Conservation (phyloP, 2,797 vertebrate species). For the Dermochelys coriacea region DNA sequence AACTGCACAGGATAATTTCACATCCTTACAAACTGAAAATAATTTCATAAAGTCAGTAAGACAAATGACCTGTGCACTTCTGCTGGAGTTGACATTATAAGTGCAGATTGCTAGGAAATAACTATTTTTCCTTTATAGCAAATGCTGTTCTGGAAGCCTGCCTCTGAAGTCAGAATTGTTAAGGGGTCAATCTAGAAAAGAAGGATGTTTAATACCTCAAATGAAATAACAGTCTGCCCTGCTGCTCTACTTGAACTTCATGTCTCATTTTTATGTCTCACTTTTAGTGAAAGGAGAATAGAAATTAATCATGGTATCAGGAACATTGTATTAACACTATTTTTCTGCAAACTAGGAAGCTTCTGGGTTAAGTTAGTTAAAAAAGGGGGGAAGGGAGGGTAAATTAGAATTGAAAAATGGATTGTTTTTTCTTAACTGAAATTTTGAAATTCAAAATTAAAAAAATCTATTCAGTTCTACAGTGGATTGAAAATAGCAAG, state of each 20-base stretch:
- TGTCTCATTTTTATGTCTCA: neutral
- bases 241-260: neutral
- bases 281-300: neutral
- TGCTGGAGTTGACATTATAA: neutral
- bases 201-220: neutral
- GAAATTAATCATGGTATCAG: neutral
- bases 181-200: neutral
- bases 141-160: neutral
- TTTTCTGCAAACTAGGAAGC: neutral
- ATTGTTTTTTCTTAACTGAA: neutral
- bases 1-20: conserved; percentile 9
- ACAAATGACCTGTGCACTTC: conserved; percentile 20
- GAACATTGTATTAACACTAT: neutral
- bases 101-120: neutral
- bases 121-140: conserved; percentile 9
- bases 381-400: neutral
- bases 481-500: neutral
- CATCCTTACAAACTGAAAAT: neutral
- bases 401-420: neutral
- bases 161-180: neutral
- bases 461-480: neutral
- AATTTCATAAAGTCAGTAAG: conserved; percentile 11
- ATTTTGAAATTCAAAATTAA: neutral
- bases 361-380: neutral
- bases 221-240: neutral